phyloP scores from a whole-genome alignment of 2,113 vertebrate species.

The Mormoops blainvillei region DNA sequence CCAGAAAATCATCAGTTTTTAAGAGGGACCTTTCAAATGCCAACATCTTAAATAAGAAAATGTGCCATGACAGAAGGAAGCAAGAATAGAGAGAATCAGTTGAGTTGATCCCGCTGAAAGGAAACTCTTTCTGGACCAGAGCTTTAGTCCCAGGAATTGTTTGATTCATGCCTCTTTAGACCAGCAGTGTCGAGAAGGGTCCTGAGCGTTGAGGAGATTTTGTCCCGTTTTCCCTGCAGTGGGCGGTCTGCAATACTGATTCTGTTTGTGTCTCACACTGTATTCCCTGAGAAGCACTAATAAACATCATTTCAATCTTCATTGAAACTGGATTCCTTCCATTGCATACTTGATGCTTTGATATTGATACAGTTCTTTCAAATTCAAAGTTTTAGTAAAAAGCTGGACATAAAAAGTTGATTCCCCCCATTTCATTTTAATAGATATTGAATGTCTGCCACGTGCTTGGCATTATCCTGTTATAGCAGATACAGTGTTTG shows the following conservation, averaged over 20 bases:
- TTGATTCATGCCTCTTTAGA: neutral
- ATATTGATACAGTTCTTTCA: neutral
- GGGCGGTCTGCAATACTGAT: neutral
- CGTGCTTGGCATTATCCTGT: neutral
- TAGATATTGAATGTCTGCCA: neutral
- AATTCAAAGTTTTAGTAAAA: constrained; percentile 13
- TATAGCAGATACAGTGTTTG: neutral
- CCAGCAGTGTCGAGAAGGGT: neutral
- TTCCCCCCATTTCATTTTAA: neutral
- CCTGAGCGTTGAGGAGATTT: neutral
- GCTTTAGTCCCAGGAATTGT: neutral
- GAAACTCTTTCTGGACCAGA: neutral
- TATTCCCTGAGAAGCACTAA: neutral
- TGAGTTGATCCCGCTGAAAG: constrained; percentile 7
- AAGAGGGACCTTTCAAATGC: constrained; percentile 61
- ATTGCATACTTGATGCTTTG: neutral
- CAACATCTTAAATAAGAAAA: constrained; percentile 58
- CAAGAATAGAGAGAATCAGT: neutral
- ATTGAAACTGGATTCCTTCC: neutral
- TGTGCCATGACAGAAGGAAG: constrained; percentile 42
- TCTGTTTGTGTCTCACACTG: neutral
- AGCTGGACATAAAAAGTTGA: neutral
- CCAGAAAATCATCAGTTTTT: constrained; percentile 70
- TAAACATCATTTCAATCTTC: neutral
- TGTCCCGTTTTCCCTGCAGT: neutral